A percentile compares a stretch with the other conserved stretches of the same genome.
These are phyloP conservation scores for Hemithea aestivaria DNA, from an alignment of 2,888 invertebrate species.

Conservation along the genomic window DNA sequence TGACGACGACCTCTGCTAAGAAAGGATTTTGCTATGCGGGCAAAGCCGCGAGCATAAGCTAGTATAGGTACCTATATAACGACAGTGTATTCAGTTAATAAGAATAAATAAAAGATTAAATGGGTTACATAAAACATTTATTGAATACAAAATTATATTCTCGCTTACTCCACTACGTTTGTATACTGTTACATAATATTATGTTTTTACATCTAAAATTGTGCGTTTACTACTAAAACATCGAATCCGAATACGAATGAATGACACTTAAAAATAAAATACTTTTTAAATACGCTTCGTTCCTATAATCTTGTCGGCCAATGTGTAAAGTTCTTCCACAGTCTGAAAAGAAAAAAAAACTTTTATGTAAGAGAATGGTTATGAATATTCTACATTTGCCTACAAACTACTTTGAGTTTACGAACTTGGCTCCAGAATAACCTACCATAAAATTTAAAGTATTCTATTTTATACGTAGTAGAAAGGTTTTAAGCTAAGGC, in stretches of 20 bases:
- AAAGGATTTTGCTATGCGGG: no score
- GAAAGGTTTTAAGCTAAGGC: no score
- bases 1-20: no score
- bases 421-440: no score
- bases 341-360: conserved; percentile 71
- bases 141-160: conserved; percentile 45
- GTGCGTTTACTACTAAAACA: conserved; percentile 17
- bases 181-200: conserved; percentile 41
- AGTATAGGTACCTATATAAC: no score
- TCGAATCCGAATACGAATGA: conserved; percentile 24
- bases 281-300: conserved; percentile 53
- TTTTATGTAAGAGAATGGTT: conserved; percentile 13
- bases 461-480: no score
- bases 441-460: no score
- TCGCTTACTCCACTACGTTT: conserved; percentile 42
- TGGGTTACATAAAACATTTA: conserved; percentile 32
- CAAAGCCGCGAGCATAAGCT: no score
- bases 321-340: conserved; percentile 82
- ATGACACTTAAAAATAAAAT: conserved; percentile 23
- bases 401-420: no score
- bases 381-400: no score
- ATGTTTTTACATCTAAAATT: conserved; percentile 21
- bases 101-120: not conserved
- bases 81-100: not conserved
- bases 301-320: conserved; percentile 83